Evolutionary conservation across 2,113 vertebrate species (phyloP).

Genomic region (Nothocercus julius): DNA sequence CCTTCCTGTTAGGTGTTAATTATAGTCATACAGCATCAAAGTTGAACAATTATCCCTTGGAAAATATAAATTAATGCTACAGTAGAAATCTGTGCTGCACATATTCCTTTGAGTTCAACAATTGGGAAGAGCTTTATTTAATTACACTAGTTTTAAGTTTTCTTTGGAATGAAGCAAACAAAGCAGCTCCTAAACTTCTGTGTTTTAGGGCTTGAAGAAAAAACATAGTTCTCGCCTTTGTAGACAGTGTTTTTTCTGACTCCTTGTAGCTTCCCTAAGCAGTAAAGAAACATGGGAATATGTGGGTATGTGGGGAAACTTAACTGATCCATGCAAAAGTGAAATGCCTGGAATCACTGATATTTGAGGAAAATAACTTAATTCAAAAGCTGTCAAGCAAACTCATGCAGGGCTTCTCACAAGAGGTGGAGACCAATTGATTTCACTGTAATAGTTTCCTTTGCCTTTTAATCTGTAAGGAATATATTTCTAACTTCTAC

Average conservation of each 20-base stretch:
- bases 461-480: not conserved
- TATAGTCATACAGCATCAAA: not conserved
- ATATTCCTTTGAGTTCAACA: conserved; percentile 7
- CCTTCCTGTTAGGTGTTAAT: not conserved
- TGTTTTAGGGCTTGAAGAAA: conserved; percentile 41
- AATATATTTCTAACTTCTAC: not conserved
- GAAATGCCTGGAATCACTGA: not conserved
- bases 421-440: not conserved
- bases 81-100: not conserved
- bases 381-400: not conserved
- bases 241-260: conserved; percentile 20
- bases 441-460: not conserved
- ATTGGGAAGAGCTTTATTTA: conserved; percentile 15
- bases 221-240: conserved; percentile 12
- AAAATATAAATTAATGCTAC: not conserved
- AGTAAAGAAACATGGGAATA: not conserved
- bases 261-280: conserved; percentile 17
- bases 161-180: not conserved
- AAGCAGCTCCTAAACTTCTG: not conserved
- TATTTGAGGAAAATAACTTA: not conserved
- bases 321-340: not conserved
- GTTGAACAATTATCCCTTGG: not conserved
- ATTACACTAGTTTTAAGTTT: conserved; percentile 35
- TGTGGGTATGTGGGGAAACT: not conserved
- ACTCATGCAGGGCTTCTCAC: not conserved